These are phyloP conservation scores for Callorhinus ursinus DNA, from an alignment of 2,113 vertebrate species.

Conservation along the genomic window DNA sequence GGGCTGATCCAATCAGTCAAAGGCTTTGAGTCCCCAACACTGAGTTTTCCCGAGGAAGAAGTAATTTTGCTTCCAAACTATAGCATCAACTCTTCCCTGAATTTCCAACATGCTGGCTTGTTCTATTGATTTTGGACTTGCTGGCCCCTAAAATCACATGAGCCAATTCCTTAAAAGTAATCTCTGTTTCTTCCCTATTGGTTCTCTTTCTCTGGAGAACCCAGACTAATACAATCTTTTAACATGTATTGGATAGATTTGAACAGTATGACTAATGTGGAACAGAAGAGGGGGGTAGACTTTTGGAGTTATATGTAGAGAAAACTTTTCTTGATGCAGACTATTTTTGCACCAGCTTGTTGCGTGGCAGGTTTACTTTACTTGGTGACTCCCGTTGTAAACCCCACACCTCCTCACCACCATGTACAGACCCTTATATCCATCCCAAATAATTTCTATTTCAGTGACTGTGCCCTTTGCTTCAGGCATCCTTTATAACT, in stretches of 20 bases:
- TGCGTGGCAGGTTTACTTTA: fast-evolving
- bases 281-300: background rate
- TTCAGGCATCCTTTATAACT: background rate
- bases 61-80: background rate
- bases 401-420: background rate
- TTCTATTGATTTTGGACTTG: background rate
- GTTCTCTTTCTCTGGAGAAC: background rate
- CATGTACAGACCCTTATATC: background rate
- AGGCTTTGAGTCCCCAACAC: background rate
- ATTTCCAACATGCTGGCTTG: background rate
- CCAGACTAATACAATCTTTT: background rate
- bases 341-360: background rate
- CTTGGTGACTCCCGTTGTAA: too few relatives aligned
- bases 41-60: background rate
- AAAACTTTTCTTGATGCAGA: background rate
- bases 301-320: background rate
- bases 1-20: background rate
- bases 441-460: background rate
- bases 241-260: background rate
- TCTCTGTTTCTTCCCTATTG: background rate
- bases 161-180: background rate
- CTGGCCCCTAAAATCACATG: background rate
- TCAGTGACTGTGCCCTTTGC: background rate
- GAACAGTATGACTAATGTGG: background rate
- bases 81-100: background rate